Percentiles rank a stretch among this genome's conserved stretches.
These are phyloP conservation scores for Acyrthosiphon pisum DNA, from an alignment of 1,140 invertebrate genomes.

Conservation along the genomic window DNA sequence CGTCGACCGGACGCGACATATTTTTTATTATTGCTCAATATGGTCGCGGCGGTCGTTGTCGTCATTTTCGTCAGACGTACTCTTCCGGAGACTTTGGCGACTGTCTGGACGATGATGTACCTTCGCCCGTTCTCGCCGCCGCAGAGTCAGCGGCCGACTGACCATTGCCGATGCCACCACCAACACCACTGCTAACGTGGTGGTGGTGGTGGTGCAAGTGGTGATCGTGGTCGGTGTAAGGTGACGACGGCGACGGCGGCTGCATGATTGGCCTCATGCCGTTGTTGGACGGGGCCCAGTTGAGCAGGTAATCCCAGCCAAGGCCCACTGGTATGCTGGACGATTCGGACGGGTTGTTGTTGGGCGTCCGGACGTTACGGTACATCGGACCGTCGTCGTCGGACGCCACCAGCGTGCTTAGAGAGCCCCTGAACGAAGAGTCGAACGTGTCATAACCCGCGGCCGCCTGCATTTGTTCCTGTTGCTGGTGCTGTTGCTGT, in stretches of 20 bases:
- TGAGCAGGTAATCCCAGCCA: slow-evolving; percentile 92
- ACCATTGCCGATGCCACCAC: background rate
- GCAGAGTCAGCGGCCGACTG: background rate
- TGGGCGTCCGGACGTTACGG: slow-evolving; percentile 65
- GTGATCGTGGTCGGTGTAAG: background rate
- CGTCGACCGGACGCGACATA: background rate
- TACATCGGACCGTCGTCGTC: slow-evolving; percentile 83
- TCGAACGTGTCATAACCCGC: slow-evolving; percentile 82
- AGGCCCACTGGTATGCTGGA: slow-evolving; percentile 72
- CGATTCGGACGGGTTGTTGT: slow-evolving; percentile 78
- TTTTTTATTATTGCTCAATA: background rate
- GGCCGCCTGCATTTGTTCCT: slow-evolving; percentile 60
- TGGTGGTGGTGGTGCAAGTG: background rate
- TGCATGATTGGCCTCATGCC: slow-evolving; percentile 34
- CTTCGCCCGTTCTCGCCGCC: background rate
- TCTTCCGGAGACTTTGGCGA: slow-evolving; percentile 43
- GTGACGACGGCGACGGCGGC: slow-evolving; percentile 1
- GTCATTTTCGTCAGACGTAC: slow-evolving; percentile 11
- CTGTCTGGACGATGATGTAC: background rate
- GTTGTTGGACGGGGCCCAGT: slow-evolving; percentile 77
- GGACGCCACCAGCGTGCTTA: slow-evolving; percentile 90
- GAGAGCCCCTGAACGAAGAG: slow-evolving; percentile 89
- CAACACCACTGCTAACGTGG: background rate
- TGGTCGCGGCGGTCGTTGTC: background rate
- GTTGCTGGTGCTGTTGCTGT: slow-evolving; percentile 29